Evolutionary conservation across 2,888 invertebrate species (phyloP).

Genomic region (Polydrusus pterygomalis): DNA sequence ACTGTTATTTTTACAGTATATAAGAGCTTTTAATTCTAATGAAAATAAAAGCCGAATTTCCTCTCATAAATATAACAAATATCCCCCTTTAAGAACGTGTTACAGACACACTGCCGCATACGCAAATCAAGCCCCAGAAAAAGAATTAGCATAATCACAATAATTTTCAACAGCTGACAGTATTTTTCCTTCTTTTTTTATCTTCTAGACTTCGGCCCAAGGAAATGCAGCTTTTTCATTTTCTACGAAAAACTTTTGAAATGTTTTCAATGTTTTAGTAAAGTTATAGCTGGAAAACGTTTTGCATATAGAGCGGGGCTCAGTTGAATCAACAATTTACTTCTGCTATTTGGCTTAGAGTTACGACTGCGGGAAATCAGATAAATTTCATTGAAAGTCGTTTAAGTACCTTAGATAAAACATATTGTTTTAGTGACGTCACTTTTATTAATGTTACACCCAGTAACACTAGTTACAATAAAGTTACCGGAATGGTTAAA

Average conservation of each 20-base stretch:
- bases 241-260: slow-evolving; percentile 69
- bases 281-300: slow-evolving; percentile 72
- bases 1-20: too few relatives aligned
- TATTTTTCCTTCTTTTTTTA: slow-evolving; percentile 73
- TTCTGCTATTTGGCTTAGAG: slow-evolving; percentile 47
- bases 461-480: background rate
- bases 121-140: slow-evolving; percentile 65
- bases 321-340: slow-evolving; percentile 54
- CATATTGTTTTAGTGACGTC: slow-evolving; percentile 31
- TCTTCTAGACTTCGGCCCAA: slow-evolving; percentile 15
- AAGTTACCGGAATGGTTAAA: too few relatives aligned
- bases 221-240: slow-evolving; percentile 57
- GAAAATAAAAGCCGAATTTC: background rate
- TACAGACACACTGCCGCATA: slow-evolving; percentile 58
- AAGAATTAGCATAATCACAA: slow-evolving; percentile 79
- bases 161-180: slow-evolving; percentile 79
- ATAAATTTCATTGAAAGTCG: slow-evolving; percentile 48
- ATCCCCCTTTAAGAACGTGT: slow-evolving; percentile 56
- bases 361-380: slow-evolving; percentile 51
- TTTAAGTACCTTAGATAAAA: slow-evolving; percentile 48
- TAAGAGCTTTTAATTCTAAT: too few relatives aligned
- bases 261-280: slow-evolving; percentile 72
- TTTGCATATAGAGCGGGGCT: slow-evolving; percentile 71
- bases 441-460: background rate
- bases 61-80: slow-evolving; percentile 55